phyloP scores from a whole-genome alignment of 2,113 vertebrate species.

The Sceloporus tristichus region DNA sequence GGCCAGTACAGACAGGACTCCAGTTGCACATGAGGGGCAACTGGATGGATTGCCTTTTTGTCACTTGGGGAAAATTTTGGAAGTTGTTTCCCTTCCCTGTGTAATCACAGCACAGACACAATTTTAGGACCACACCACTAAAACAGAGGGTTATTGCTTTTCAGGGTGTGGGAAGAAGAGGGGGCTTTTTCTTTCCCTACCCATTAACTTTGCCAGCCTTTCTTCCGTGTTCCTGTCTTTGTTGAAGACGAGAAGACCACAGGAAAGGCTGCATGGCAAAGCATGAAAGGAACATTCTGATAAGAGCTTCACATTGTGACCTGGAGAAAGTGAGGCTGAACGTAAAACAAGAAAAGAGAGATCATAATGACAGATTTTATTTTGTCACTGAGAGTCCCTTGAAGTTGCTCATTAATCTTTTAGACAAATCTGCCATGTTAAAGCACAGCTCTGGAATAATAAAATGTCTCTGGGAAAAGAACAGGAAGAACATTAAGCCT shows the following conservation, averaged over 20 bases:
- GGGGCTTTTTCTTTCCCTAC: not conserved
- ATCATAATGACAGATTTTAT: conserved; percentile 34
- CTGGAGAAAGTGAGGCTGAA: not conserved
- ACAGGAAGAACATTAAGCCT: not conserved
- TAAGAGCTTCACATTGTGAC: not conserved
- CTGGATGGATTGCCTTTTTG: not conserved
- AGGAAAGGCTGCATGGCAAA: not conserved
- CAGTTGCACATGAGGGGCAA: not conserved
- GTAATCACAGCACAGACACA: not conserved
- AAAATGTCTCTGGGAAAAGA: not conserved
- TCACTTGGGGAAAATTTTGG: not conserved
- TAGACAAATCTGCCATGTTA: conserved; percentile 35
- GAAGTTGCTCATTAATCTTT: conserved; percentile 60
- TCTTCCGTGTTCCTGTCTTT: conserved; percentile 1
- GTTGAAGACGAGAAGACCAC: not conserved
- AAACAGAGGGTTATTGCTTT: not conserved
- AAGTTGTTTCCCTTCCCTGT: not conserved
- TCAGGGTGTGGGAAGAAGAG: not conserved
- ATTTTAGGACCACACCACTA: not conserved
- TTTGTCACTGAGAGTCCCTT: conserved; percentile 44
- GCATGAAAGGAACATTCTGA: not conserved
- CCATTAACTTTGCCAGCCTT: conserved; percentile 36
- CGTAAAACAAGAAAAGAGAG: conserved; percentile 3
- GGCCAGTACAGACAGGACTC: not conserved
- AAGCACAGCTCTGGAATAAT: conserved; percentile 41